Evolutionary conservation across 2,113 vertebrate genomes (phyloP), one percentile per base, ranked within the genome.

Genomic region (Pedionomus torquatus): DNA sequence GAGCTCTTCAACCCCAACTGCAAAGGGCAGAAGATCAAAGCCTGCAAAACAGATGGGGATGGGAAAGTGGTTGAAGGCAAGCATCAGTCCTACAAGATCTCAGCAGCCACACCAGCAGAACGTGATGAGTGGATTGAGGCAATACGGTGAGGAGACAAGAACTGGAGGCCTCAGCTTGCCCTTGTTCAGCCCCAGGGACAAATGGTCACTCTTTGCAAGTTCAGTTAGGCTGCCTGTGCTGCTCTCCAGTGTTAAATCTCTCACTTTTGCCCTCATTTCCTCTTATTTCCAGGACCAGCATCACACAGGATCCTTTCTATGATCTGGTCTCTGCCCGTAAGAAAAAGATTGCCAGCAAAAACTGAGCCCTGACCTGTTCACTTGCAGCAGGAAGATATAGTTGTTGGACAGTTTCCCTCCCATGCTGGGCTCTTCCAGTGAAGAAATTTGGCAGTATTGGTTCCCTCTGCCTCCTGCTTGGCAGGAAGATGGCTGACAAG

Each of bases 51-150:
- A 0, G 99, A 99, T 5, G 99, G 98, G 0, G 99, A 99, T n/a
- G 99, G 99, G 31, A 98, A 99, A 31, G 99, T 99, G 80, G 99
- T 99, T 71, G 99, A 99, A 92, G 99, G 99, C 39, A 99, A 99
- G 33, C 99, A 99, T 54, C 98, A 99, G 92, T 99, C 99, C 31
- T 99, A 99, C 98, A 99, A 98, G 84, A 99, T 99, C 97, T 99
- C 99, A n/a, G 99, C 99, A 20, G 44, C 98, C 83, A 98, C 98
- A 7, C 98, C 99, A 0, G 98, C 98, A 85, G 99, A 99, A 94
- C 98, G 99, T 14, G 99, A 99, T 87, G 96, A 98, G 35, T 99
- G 99, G 99, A 99, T 99, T 35, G 96, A 99, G 83, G 98, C 99
- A 91, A 99, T 99, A 97, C 97, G 98, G 99, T 99, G 70, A 95